phyloP scores from a whole-genome alignment of 2,113 vertebrate species.

The Cinclus mexicanus region DNA sequence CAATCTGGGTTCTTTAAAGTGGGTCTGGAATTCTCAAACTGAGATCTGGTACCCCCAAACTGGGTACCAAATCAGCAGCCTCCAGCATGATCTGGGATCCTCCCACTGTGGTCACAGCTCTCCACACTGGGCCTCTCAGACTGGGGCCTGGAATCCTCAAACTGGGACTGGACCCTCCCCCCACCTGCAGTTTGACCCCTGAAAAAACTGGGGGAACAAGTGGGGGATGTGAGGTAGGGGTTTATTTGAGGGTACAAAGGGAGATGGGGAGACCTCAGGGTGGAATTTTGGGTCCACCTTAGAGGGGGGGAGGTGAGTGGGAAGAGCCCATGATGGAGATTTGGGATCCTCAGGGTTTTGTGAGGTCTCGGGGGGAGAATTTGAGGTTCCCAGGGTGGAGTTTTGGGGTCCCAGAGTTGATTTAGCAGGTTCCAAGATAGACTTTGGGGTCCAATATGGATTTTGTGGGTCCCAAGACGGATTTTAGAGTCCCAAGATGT shows the following conservation, averaged over 20 bases:
- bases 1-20: background rate
- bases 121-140: background rate
- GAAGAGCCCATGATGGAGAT: background rate
- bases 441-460: background rate
- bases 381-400: no score
- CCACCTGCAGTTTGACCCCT: background rate
- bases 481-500: no score
- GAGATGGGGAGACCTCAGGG: background rate
- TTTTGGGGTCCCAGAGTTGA: background rate
- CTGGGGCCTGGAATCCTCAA: background rate
- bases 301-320: background rate
- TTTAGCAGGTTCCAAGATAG: no score
- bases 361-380: no score
- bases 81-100: background rate
- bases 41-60: background rate
- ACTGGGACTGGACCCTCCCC: no score
- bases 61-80: no score
- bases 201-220: background rate
- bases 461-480: background rate
- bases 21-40: background rate
- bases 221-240: accelerated
- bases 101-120: background rate
- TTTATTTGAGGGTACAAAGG: background rate
- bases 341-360: background rate
- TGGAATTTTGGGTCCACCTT: background rate